Evolutionary conservation across 2,113 vertebrate species (phyloP).

Genomic region (Pomatorhinus ruficollis): DNA sequence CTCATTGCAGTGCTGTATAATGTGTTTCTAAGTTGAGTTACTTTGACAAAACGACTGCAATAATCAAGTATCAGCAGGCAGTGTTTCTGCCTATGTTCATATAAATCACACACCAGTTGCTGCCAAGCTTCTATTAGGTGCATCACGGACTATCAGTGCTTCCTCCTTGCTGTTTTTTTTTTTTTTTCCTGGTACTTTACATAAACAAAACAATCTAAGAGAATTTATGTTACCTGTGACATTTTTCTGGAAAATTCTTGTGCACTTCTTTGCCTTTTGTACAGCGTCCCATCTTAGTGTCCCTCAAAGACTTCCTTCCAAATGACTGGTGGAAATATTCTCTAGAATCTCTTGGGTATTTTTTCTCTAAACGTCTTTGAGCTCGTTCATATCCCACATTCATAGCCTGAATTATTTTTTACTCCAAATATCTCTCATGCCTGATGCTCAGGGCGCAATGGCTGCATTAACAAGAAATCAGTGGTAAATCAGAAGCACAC

Average conservation of each 20-base stretch:
- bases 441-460: neutral
- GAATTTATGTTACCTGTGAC: neutral
- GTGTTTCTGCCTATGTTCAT: neutral
- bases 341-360: neutral
- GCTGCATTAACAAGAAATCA: neutral
- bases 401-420: neutral
- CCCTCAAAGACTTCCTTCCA: neutral
- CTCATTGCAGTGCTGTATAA: neutral
- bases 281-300: neutral
- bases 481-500: neutral
- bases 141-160: neutral
- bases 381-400: neutral
- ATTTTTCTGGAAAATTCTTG: neutral
- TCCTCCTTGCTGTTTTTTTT: neutral
- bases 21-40: constrained; percentile 11
- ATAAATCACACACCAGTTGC: constrained; percentile 56
- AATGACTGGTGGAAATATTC: neutral
- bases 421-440: neutral
- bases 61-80: constrained; percentile 60
- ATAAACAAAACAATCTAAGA: neutral
- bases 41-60: constrained; percentile 32
- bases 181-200: neutral
- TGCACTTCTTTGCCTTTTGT: neutral
- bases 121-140: constrained; percentile 23
- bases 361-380: neutral